Evolutionary conservation across 2,888 invertebrate species (phyloP).

Genomic region (Alloscopus bannaensis): DNA sequence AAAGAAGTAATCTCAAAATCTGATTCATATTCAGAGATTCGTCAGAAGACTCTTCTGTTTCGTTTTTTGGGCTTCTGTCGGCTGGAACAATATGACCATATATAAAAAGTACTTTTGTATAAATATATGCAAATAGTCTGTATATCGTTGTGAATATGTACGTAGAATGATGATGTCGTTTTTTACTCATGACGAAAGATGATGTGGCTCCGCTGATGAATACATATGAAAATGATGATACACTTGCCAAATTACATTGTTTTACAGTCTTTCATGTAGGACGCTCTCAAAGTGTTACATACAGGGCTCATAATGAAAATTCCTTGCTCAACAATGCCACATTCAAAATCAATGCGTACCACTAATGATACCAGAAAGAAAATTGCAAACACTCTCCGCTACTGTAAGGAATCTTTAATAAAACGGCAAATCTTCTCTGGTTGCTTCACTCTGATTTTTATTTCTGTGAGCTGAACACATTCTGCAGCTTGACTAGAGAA

Average conservation of each 20-base stretch:
- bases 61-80: background rate
- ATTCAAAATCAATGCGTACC: conserved; percentile 49
- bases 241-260: conserved; percentile 54
- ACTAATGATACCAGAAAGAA: conserved; percentile 53
- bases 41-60: conserved; percentile 28
- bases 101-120: background rate
- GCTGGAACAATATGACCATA: conserved; percentile 32
- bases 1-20: conserved; percentile 54
- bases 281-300: background rate
- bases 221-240: conserved; percentile 47
- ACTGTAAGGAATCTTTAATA: conserved; percentile 34
- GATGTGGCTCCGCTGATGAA: conserved; percentile 42
- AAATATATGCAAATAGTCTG: conserved; percentile 26
- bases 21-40: conserved; percentile 49
- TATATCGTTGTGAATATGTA: background rate
- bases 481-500: too few relatives aligned
- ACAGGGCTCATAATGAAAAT: conserved; percentile 20
- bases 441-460: too few relatives aligned
- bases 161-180: background rate
- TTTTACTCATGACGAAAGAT: background rate
- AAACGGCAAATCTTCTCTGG: too few relatives aligned
- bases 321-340: conserved; percentile 16
- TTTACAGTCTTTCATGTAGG: conserved; percentile 34
- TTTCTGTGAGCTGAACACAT: too few relatives aligned
- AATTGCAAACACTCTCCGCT: conserved; percentile 53